Evolutionary conservation across 2,888 invertebrate genomes (phyloP).

Genomic region (Eurois occulta): DNA sequence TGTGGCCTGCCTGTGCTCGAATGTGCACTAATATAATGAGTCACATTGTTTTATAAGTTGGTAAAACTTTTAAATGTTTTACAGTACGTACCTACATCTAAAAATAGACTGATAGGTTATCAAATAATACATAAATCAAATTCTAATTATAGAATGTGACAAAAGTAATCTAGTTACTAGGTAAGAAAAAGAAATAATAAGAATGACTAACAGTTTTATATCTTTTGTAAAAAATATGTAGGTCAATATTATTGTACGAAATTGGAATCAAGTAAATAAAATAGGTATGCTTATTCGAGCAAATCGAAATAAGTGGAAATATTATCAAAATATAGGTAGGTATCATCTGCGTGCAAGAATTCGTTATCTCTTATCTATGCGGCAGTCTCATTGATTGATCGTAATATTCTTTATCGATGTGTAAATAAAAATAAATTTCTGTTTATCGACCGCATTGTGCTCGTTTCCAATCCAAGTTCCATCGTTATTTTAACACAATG

Average conservation of each 20-base stretch:
- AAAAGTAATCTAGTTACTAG: slow-evolving; percentile 4
- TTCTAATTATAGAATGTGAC: slow-evolving; percentile 25
- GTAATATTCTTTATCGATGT: slow-evolving; percentile 70
- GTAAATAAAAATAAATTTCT: slow-evolving; percentile 79
- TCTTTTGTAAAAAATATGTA: slow-evolving; percentile 25
- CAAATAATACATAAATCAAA: slow-evolving; percentile 24
- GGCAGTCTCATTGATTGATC: slow-evolving; percentile 64
- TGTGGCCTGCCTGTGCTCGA: slow-evolving; percentile 31
- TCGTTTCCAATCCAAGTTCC: slow-evolving; percentile 85
- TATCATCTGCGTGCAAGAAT: slow-evolving; percentile 34
- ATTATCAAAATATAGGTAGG: slow-evolving; percentile 17
- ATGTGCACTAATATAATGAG: slow-evolving; percentile 44
- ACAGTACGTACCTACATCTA: slow-evolving; percentile 2
- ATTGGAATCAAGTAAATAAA: slow-evolving; percentile 14
- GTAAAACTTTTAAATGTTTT: slow-evolving; percentile 14
- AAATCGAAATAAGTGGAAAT: slow-evolving; percentile 7
- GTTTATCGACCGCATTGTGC: slow-evolving; percentile 82
- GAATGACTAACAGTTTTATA: slow-evolving; percentile 23
- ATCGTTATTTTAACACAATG: slow-evolving; percentile 90
- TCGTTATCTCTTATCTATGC: slow-evolving; percentile 52
- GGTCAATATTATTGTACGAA: slow-evolving; percentile 26
- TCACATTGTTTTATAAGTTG: slow-evolving; percentile 34
- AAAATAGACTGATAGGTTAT: slow-evolving; percentile 34
- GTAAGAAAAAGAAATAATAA: slow-evolving; percentile 6
- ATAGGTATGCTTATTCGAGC: not conserved